These are phyloP conservation scores for Oppia nitens DNA, from an alignment of 1,140 invertebrate genomes.

Conservation along the genomic window DNA sequence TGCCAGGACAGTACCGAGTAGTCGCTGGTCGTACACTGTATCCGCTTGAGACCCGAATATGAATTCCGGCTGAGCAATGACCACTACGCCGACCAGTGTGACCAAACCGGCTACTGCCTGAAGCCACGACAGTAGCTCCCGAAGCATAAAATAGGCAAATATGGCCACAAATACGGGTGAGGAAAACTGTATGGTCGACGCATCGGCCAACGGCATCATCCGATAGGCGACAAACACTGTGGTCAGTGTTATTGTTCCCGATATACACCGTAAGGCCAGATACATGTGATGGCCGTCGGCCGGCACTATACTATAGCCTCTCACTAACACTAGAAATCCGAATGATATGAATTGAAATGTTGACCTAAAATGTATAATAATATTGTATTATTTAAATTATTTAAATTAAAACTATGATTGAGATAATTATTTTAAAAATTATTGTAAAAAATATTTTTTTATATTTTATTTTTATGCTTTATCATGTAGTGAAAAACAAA, in stretches of 20 bases:
- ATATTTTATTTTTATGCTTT: too few species aligned
- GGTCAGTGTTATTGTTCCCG: conserved; percentile 15
- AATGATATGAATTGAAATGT: conserved; percentile 10
- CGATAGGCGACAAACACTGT: conserved; percentile 45
- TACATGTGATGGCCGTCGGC: conserved; percentile 4
- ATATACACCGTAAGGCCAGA: conserved; percentile 8
- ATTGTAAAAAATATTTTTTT: too few species aligned
- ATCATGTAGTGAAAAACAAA: too few species aligned
- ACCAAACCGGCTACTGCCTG: conserved; percentile 32
- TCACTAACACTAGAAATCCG: not conserved
- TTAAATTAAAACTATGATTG: too few species aligned
- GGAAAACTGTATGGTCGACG: conserved; percentile 39
- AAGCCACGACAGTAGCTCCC: conserved; percentile 35
- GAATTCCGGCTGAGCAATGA: conserved; percentile 36
- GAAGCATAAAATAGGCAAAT: conserved; percentile 34
- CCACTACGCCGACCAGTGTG: conserved; percentile 32
- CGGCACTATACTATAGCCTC: conserved; percentile 4
- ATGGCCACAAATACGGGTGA: conserved; percentile 37
- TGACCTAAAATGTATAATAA: not conserved
- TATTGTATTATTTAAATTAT: too few species aligned
- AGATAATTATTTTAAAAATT: too few species aligned
- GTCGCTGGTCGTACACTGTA: conserved; percentile 32
- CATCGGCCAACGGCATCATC: conserved; percentile 36
- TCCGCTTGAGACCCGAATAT: conserved; percentile 31
- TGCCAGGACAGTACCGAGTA: conserved; percentile 56